Evolutionary conservation across 1,140 invertebrate genomes (phyloP).

Genomic region (Venturia canescens): DNA sequence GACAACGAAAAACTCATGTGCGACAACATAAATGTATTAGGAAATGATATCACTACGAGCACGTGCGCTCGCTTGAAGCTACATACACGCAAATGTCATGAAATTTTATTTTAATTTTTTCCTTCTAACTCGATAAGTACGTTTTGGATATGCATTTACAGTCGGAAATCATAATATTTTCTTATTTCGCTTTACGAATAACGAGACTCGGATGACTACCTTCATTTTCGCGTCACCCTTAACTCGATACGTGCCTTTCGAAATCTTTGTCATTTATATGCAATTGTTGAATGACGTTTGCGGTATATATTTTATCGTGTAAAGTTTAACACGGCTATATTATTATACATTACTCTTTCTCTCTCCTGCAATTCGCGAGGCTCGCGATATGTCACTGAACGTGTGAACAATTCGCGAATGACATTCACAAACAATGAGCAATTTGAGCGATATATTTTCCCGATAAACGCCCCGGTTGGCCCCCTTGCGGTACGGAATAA

Average conservation of each 20-base stretch:
- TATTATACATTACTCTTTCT: conserved; percentile 33
- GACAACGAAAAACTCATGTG: conserved; percentile 29
- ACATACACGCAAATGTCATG: conserved; percentile 63
- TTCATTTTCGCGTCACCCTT: neutral
- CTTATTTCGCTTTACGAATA: neutral
- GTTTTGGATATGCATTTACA: conserved; percentile 41
- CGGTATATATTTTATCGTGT: conserved; percentile 37
- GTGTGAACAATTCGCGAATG: conserved; percentile 21
- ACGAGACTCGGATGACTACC: neutral
- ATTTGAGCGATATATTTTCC: conserved; percentile 21
- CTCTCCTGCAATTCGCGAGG: conserved; percentile 7
- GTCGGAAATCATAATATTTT: conserved; percentile 22
- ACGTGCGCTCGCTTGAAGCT: conserved; percentile 65
- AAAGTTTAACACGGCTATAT: conserved; percentile 19
- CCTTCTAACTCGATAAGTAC: conserved; percentile 58
- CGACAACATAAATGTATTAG: conserved; percentile 54
- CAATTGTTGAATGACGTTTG: conserved; percentile 35
- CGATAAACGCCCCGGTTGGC: conserved; percentile 30
- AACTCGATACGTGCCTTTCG: neutral
- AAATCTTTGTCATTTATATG: conserved; percentile 32
- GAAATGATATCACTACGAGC: conserved; percentile 70
- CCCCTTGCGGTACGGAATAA: conserved; percentile 30
- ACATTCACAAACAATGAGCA: conserved; percentile 2
- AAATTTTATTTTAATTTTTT: conserved; percentile 36
- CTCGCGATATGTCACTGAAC: neutral